These are phyloP conservation scores for Rhyacophila evoluta DNA, from an alignment of 2,888 invertebrate genomes.

Conservation along the genomic window DNA sequence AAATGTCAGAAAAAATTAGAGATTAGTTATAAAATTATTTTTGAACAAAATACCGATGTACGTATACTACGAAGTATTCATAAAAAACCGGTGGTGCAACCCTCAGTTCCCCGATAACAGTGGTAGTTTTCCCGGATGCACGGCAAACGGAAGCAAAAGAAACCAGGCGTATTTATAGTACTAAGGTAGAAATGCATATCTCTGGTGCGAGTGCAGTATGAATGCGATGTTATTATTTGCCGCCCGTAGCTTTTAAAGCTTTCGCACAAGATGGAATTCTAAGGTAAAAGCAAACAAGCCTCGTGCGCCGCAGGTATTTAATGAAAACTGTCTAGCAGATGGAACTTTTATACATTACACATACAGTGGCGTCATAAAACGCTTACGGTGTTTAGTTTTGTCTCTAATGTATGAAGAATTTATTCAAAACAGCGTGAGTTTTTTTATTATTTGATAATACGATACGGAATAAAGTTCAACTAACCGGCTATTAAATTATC, in stretches of 20 bases:
- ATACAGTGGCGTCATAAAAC: not conserved
- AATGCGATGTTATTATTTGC: not conserved
- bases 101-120: no score
- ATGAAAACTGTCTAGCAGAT: not conserved
- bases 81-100: no score
- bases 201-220: not conserved
- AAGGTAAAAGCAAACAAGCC: not conserved
- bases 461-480: not conserved
- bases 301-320: not conserved
- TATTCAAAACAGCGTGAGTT: not conserved
- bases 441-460: not conserved
- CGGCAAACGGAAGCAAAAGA: not conserved
- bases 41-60: no score
- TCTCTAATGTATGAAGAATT: not conserved
- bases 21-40: no score
- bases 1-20: no score
- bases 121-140: not conserved
- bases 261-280: not conserved
- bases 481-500: not conserved
- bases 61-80: no score
- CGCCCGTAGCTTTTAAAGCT: not conserved
- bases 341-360: not conserved
- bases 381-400: not conserved
- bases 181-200: not conserved
- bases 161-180: not conserved